Evolutionary conservation across 2,113 vertebrate species (phyloP).

Genomic region (Cricetomys ansorgei): DNA sequence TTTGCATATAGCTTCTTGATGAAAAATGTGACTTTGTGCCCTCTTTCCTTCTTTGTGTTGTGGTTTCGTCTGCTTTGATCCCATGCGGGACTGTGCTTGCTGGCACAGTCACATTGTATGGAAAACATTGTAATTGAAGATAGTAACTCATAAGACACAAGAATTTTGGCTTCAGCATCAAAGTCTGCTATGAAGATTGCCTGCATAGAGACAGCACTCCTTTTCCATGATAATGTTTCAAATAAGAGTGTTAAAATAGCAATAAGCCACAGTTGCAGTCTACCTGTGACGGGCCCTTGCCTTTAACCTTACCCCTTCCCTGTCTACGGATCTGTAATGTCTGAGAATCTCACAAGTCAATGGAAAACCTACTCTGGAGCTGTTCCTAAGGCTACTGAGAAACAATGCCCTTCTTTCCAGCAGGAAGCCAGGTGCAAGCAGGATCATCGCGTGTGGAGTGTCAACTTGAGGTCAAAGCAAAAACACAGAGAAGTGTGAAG

Average conservation of each 20-base stretch:
- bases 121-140: neutral
- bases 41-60: neutral
- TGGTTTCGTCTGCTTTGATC: neutral
- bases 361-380: neutral
- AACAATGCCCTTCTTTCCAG: neutral
- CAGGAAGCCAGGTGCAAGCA: neutral
- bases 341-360: neutral
- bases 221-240: neutral
- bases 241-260: neutral
- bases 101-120: neutral
- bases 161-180: neutral
- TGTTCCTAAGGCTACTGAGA: neutral
- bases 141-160: neutral
- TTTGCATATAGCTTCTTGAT: neutral
- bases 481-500: neutral
- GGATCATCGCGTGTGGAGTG: neutral
- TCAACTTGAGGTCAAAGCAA: neutral
- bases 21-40: neutral
- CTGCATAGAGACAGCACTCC: neutral
- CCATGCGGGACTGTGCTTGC: neutral
- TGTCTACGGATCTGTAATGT: neutral
- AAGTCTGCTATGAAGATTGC: neutral
- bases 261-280: neutral
- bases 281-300: neutral
- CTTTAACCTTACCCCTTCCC: neutral